Base-by-base conservation (phyloP, 53 echinoderm and acorn worm species). In the Luidia sarsii region DNA sequence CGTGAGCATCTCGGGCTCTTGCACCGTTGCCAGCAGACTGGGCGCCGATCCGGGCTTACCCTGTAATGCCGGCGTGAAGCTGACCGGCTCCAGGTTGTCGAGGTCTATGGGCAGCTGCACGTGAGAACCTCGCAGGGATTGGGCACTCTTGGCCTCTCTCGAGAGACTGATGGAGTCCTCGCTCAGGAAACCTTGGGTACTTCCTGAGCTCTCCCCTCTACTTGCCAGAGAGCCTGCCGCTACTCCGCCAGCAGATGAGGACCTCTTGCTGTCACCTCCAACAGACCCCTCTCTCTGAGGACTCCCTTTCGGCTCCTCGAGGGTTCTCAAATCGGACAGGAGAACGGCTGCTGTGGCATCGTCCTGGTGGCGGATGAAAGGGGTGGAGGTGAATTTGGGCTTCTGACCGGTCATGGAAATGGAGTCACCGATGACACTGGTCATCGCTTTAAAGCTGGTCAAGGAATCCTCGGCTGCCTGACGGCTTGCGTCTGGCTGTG, bases 21-120 rank as follows among this genome's bases (percentile, higher is more conserved):
- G 64, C 65, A 77, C 57, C n/a, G 75, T 79, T 54, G 57, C 86
- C 31, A 86, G 57, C 45, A 77, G 55, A n/a, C 57, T 70, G 19
- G 38, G 64, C n/a, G 77, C 77, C 32, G 77, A 77, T 32, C 68
- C 84, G 50, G 84, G 84, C 50, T 84, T 84, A 23, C 68, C 43
- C 34, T 49, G 82, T n/a, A 53, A 77, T 45, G 62, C 62, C 19
- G 67, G 79, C 32, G 49, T 20, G 57, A 75, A 29, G 39, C 22
- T 81, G 64, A 69, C 37, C 56, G 89, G 86, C 61, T 86, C 68
- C 2, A 91, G 57, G 14, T 70, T 94, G 28, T 87, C 65, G 19
- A 94, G 75, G 60, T 97, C 91, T 43, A 94, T 48, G 18, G 97
- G 93, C 4, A 97, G 81, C 79, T 94, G 88, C 3, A 90, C 83